These are phyloP conservation scores for Siniperca obscura DNA, from an alignment of 2,797 vertebrate genomes.

Conservation along the genomic window DNA sequence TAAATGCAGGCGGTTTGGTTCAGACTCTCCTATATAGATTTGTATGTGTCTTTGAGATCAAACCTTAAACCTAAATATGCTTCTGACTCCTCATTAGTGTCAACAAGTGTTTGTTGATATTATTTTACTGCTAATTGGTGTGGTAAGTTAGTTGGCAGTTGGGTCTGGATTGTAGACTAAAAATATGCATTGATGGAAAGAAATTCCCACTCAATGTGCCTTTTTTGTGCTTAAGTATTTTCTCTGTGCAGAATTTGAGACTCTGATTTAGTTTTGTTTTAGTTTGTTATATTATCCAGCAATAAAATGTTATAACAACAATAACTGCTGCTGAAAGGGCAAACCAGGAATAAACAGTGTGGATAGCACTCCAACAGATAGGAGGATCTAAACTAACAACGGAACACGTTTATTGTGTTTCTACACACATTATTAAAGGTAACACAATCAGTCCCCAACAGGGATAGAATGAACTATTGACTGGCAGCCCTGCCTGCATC, in stretches of 20 bases:
- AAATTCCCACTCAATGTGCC: not conserved
- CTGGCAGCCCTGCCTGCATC: slow-evolving; percentile 13
- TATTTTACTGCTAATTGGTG: slow-evolving; percentile 1
- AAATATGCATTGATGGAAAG: not conserved
- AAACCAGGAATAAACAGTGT: not conserved
- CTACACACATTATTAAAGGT: not conserved
- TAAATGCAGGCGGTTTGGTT: slow-evolving; percentile 3
- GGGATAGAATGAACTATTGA: slow-evolving; percentile 6
- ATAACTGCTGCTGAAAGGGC: not conserved
- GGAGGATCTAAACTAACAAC: not conserved
- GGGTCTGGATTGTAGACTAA: not conserved
- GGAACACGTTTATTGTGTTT: slow-evolving; percentile 2
- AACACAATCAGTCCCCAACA: not conserved
- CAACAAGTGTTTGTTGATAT: not conserved
- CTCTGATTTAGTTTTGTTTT: slow-evolving; percentile 1
- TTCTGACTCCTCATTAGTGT: not conserved
- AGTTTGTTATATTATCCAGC: not conserved
- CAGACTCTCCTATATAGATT: not conserved
- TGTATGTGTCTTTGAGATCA: not conserved
- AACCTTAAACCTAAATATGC: not conserved
- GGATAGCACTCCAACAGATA: not conserved
- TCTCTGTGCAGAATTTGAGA: not conserved
- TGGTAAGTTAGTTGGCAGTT: not conserved
- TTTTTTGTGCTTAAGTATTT: not conserved
- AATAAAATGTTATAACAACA: not conserved